Evolutionary conservation across 2,797 vertebrate genomes (phyloP).

Genomic region (Tamandua tetradactyla): DNA sequence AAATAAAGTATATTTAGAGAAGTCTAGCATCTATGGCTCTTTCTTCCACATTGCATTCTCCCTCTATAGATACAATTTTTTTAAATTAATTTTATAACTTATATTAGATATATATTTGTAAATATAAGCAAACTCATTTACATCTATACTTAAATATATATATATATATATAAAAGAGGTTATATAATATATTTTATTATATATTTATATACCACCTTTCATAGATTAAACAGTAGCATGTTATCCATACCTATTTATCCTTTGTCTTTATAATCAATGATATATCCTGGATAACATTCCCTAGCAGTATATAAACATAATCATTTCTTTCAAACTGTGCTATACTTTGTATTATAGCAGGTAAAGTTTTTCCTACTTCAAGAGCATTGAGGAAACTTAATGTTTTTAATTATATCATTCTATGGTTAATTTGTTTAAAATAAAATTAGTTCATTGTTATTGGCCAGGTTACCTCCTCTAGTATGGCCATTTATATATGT

Average conservation of each 20-base stretch:
- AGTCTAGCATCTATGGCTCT: background rate
- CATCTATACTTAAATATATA: background rate
- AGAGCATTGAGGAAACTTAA: slow-evolving; percentile 59
- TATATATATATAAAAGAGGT: background rate
- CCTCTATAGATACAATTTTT: background rate
- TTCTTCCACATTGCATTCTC: background rate
- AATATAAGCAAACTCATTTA: background rate
- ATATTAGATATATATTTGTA: background rate
- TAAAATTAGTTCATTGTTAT: background rate
- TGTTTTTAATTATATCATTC: slow-evolving; percentile 80
- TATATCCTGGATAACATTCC: background rate
- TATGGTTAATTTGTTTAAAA: slow-evolving; percentile 73
- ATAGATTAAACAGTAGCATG: background rate
- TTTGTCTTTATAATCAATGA: background rate
- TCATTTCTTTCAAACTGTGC: background rate
- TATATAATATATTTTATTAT: background rate
- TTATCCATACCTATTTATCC: background rate
- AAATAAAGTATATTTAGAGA: slow-evolving; percentile 6
- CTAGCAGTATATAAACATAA: background rate
- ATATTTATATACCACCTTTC: background rate
- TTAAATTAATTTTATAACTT: slow-evolving; percentile 12
- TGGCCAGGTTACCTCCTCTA: slow-evolving; percentile 11
- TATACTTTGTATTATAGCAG: background rate
- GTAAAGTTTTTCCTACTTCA: background rate
- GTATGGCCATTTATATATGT: slow-evolving; percentile 71